Evolutionary conservation across 2,113 vertebrate species (phyloP).

Genomic region (Fregetta grallaria): DNA sequence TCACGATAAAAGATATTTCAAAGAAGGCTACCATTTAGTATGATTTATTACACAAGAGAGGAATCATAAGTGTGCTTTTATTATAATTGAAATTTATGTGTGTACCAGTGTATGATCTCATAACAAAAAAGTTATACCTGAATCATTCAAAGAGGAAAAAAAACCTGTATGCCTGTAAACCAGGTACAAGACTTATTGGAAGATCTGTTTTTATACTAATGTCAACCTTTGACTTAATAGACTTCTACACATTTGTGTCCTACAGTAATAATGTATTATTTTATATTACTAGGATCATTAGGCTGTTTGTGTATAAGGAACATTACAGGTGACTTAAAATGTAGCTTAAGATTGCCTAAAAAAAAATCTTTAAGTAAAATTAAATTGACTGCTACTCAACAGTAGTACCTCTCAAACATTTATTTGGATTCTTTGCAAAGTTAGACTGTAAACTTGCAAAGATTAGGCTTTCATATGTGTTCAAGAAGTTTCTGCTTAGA

Average conservation of each 20-base stretch:
- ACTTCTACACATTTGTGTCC: neutral
- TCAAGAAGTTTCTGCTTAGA: neutral
- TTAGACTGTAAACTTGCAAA: neutral
- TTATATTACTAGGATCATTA: neutral
- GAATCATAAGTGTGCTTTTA: neutral
- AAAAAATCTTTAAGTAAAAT: neutral
- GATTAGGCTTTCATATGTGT: neutral
- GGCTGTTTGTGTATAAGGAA: neutral
- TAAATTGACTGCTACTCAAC: neutral
- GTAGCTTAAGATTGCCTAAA: neutral
- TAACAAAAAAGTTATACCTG: neutral
- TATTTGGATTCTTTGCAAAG: neutral
- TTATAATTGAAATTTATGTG: neutral
- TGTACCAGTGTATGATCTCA: neutral
- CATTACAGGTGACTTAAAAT: neutral
- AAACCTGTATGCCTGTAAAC: neutral
- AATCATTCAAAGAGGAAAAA: neutral
- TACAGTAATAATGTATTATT: neutral
- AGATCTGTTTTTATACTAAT: neutral
- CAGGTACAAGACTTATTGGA: neutral
- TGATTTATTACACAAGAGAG: neutral
- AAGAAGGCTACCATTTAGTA: neutral
- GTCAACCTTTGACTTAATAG: neutral
- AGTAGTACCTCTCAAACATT: neutral
- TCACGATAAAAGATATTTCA: neutral